Evolutionary conservation across 2,113 vertebrate genomes (phyloP).

Genomic region (Antechinus stuartii): DNA sequence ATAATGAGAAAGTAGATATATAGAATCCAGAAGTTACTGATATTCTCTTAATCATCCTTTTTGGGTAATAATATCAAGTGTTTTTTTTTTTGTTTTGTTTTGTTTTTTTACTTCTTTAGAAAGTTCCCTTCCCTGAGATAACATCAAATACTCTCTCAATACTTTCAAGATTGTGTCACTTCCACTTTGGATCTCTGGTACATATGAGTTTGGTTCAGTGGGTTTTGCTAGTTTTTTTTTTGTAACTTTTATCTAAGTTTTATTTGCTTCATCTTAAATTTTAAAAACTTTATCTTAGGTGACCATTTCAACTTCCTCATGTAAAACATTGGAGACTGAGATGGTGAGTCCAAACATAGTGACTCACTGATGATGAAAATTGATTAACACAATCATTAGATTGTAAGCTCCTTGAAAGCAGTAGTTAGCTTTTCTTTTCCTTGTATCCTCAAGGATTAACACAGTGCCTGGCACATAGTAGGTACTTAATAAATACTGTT

Average conservation of each 20-base stretch:
- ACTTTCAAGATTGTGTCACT: background rate
- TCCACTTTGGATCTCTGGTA: background rate
- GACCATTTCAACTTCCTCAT: background rate
- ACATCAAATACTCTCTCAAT: background rate
- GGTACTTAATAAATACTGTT: background rate
- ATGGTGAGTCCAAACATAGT: background rate
- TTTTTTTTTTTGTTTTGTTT: too few species aligned
- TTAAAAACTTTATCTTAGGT: background rate
- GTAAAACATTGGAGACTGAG: background rate
- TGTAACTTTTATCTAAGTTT: background rate
- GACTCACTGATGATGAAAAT: background rate
- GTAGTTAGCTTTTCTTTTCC: background rate
- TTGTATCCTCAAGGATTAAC: background rate
- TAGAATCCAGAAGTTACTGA: background rate
- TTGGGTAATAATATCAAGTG: background rate
- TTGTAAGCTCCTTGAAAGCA: background rate
- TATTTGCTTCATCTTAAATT: background rate
- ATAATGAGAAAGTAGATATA: background rate
- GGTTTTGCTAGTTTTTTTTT: background rate
- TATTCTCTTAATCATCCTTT: background rate
- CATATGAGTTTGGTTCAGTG: background rate
- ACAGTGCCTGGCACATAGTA: background rate
- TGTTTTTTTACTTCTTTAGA: background rate
- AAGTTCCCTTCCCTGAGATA: background rate
- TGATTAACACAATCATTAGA: background rate